Percentiles rank a stretch among this genome's conserved stretches.
Evolutionary conservation across 2,797 vertebrate species (phyloP).

Genomic region (Onychomys arenicola): DNA sequence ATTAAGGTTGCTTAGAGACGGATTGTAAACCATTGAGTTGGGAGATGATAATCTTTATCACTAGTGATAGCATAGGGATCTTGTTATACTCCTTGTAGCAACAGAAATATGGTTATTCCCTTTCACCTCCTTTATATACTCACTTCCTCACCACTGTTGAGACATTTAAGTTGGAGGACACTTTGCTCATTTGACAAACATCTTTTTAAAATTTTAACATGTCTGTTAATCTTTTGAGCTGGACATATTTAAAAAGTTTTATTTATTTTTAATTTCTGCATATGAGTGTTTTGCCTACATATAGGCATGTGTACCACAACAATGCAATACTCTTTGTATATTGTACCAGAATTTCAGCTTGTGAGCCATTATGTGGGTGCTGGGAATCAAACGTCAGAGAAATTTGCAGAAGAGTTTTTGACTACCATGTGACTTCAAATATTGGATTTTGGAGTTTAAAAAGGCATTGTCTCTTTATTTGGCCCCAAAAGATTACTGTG

Average conservation of each 20-base stretch:
- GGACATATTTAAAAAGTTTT: background rate
- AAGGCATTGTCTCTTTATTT: too few relatives aligned
- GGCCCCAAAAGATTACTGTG: background rate
- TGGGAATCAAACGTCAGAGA: too few relatives aligned
- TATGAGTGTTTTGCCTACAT: background rate
- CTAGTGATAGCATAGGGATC: background rate
- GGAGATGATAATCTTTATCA: background rate
- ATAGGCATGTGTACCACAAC: too few relatives aligned
- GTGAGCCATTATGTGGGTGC: too few relatives aligned
- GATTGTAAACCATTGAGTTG: background rate
- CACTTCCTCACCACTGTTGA: background rate
- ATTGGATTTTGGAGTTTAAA: background rate
- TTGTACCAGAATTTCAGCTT: background rate
- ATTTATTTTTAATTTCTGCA: background rate
- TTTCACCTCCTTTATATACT: background rate
- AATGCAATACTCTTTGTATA: too few relatives aligned
- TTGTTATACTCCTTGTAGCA: background rate
- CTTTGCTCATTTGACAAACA: background rate
- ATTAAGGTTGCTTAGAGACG: constrained; percentile 54
- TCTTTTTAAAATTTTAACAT: background rate
- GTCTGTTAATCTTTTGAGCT: background rate
- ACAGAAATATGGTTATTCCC: background rate
- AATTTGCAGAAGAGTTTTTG: background rate
- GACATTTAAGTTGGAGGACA: background rate
- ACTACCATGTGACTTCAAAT: background rate